Base-by-base conservation (phyloP, 2,797 vertebrate species). In the Poeciliopsis infans region DNA sequence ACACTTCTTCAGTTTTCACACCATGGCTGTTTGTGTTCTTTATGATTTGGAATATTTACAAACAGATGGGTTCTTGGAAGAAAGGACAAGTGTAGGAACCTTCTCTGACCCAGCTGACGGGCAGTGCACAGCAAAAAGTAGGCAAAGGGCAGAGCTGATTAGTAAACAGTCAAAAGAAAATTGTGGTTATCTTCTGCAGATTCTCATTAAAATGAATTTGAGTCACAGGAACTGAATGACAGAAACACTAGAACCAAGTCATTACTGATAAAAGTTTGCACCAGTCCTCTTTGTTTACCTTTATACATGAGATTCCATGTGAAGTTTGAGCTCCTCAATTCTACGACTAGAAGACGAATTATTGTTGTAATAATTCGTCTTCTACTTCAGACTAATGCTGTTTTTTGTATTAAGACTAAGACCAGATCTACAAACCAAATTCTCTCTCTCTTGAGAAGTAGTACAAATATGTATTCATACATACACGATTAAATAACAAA, bases 111-210 rank as follows among this genome's bases (percentile, higher is more conserved):
- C 41, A 25, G 68, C 41, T 70, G 68, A 28, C 68, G 13, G 20
- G 64, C 64, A 68, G 64, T 68, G 64, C 64, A 68, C 68, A 70
- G 68, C 68, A n/a, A 70, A 70, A 70, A 5, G 64, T 2, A 41
- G 64, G 4, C 7, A 20, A 68, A 11, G 36, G 36, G 5, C 36
- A 41, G 64, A 41, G 41, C 41, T 25, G 39, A 41, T 25, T 68
- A 68, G 11, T 15, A 5, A 6, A 5, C 23, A n/a, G 39, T 69
- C 25, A 70, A 43, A 43, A 45, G 39, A 43, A 23, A 41, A n/a
- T 7, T 43, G 5, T 16, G 66, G 66, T 25, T 23, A 69, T 69
- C 43, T 43, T 13, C 7, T 68, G 23, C 25, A n/a, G 10, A 69
- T 7, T 12, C 39, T 43, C 11, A 45, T 43, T 43, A 4, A 69